A percentile compares a stretch with the other conserved stretches of the same genome.
These are phyloP conservation scores for Cephus cinctus DNA, from an alignment of 1,140 invertebrate species.

Conservation along the genomic window DNA sequence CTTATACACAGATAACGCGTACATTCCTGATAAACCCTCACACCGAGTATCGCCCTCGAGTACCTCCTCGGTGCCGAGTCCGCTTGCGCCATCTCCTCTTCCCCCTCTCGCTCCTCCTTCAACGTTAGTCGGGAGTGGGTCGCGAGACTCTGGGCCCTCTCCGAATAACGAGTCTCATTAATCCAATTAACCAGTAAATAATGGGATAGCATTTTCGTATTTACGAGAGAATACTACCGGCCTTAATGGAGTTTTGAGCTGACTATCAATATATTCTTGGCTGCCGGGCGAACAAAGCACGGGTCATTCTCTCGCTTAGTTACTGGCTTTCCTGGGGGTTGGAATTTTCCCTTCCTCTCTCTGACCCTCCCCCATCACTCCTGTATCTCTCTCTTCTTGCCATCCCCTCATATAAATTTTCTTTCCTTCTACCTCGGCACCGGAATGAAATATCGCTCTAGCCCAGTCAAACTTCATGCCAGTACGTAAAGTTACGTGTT, in stretches of 20 bases:
- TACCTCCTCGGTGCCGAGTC: constrained; percentile 15
- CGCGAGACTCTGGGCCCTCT: constrained; percentile 44
- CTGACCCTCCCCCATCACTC: too few species aligned
- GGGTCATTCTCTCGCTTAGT: constrained; percentile 54
- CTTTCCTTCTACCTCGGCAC: too few species aligned
- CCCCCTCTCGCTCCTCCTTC: constrained; percentile 22
- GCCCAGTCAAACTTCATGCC: too few species aligned
- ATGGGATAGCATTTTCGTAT: constrained; percentile 58
- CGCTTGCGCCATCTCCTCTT: constrained; percentile 17
- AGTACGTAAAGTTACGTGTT: too few species aligned
- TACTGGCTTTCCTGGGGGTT: too few species aligned
- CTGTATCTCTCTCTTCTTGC: too few species aligned
- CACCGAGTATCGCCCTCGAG: not conserved
- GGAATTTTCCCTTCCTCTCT: too few species aligned
- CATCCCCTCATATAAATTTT: too few species aligned
- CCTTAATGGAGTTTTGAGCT: constrained; percentile 58
- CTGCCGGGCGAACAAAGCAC: constrained; percentile 45
- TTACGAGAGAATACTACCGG: constrained; percentile 50
- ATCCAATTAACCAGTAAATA: constrained; percentile 61
- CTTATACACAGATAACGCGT: too few species aligned
- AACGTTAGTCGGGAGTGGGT: constrained; percentile 21
- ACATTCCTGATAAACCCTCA: too few species aligned
- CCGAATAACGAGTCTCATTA: constrained; percentile 58
- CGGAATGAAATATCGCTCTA: too few species aligned
- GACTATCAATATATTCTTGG: constrained; percentile 58